These are phyloP conservation scores for Pyrrhia umbra DNA, from an alignment of 2,888 invertebrate species.

Conservation along the genomic window DNA sequence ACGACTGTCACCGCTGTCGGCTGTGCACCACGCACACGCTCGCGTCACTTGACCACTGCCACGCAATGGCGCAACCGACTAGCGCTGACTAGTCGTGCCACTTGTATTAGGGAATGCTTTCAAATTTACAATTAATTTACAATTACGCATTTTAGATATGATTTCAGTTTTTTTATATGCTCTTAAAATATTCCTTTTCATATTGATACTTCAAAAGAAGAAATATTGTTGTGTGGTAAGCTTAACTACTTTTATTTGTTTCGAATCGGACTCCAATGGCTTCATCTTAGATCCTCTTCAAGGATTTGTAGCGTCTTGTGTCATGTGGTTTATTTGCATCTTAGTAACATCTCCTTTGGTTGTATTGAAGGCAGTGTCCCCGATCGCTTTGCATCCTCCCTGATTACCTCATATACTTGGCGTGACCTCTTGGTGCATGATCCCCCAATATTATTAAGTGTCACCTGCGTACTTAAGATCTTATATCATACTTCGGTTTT, in stretches of 20 bases:
- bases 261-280: conserved; percentile 75
- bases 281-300: conserved; percentile 77
- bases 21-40: conserved; percentile 51
- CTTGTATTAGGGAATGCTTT: conserved; percentile 80
- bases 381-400: conserved; percentile 90
- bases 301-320: conserved; percentile 79
- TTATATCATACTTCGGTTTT: conserved; percentile 70
- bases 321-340: conserved; percentile 81
- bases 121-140: conserved; percentile 69
- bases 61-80: conserved; percentile 61
- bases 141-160: conserved; percentile 75
- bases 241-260: conserved; percentile 76
- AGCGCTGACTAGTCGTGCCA: conserved; percentile 75
- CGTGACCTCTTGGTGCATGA: conserved; percentile 91
- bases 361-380: conserved; percentile 90
- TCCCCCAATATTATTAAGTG: conserved; percentile 80
- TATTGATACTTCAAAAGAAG: conserved; percentile 75
- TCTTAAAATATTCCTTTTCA: conserved; percentile 74
- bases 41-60: conserved; percentile 28
- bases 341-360: conserved; percentile 86
- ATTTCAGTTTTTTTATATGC: conserved; percentile 73
- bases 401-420: conserved; percentile 85
- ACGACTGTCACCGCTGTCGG: conserved; percentile 72
- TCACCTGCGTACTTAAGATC: conserved; percentile 72
- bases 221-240: conserved; percentile 80